Percentiles rank a stretch among this genome's conserved stretches.
phyloP scores from a whole-genome alignment of 2,797 vertebrate species.

The Pitangus sulphuratus region DNA sequence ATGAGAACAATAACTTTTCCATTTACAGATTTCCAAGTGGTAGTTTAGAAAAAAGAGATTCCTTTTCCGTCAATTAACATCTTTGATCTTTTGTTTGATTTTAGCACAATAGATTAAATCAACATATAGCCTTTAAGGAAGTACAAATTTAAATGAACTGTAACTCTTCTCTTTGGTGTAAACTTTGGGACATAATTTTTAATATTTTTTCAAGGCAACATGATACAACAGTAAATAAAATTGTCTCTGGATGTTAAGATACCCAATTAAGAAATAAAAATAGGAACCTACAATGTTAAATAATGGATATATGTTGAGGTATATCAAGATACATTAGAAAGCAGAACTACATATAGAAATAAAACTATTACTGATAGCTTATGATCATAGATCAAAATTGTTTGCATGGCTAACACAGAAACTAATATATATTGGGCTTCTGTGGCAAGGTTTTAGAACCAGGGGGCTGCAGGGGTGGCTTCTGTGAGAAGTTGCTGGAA shows the following conservation, averaged over 20 bases:
- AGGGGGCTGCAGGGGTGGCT: rapidly evolving
- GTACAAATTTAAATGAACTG: not conserved
- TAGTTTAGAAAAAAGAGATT: not conserved
- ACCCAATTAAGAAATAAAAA: not conserved
- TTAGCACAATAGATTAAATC: not conserved
- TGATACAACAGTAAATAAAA: not conserved
- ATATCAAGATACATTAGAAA: not conserved
- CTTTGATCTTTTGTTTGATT: not conserved
- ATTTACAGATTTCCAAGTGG: not conserved
- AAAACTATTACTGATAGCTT: not conserved
- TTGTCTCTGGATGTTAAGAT: not conserved
- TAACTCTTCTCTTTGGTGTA: not conserved
- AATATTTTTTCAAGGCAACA: not conserved
- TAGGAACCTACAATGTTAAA: not conserved
- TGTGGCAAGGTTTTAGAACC: not conserved
- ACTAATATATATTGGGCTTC: not conserved
- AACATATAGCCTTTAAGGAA: not conserved
- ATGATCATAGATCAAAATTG: not conserved
- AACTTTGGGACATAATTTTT: not conserved
- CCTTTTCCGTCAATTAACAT: not conserved
- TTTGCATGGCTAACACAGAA: not conserved
- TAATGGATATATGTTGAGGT: not conserved
- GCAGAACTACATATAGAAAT: not conserved
- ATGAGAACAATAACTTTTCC: not conserved
- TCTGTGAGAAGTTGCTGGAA: not conserved